Evolutionary conservation across 2,888 invertebrate genomes (phyloP).

Genomic region (Lochmaea crataegi): DNA sequence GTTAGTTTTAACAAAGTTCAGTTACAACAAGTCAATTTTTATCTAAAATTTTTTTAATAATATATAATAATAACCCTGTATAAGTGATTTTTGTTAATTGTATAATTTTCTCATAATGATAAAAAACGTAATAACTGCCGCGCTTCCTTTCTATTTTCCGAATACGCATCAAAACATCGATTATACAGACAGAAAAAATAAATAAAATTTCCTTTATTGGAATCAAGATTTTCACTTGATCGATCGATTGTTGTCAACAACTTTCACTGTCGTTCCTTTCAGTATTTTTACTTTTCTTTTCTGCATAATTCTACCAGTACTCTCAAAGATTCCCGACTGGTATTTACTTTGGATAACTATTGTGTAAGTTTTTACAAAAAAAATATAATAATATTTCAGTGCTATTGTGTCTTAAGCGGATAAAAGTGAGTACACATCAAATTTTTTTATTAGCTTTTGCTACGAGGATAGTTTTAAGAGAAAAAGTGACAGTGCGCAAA

Average conservation of each 20-base stretch:
- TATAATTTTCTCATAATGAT: background rate
- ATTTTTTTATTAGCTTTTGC: no score
- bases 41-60: no score
- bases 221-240: slow-evolving; percentile 15
- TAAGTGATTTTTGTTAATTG: no score
- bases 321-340: slow-evolving; percentile 8
- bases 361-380: background rate
- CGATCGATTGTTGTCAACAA: slow-evolving; percentile 13
- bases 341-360: background rate
- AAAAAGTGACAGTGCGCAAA: no score
- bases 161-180: slow-evolving; percentile 6
- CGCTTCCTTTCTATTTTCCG: slow-evolving; percentile 18
- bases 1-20: no score
- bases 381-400: background rate
- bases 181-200: slow-evolving; percentile 1
- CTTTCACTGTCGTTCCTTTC: slow-evolving; percentile 21
- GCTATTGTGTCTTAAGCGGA: background rate
- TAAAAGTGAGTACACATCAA: background rate
- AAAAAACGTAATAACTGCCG: background rate
- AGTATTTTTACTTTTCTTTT: slow-evolving; percentile 23
- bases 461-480: no score
- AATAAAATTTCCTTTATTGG: slow-evolving; percentile 22
- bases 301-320: slow-evolving; percentile 16
- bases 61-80: no score
- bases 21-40: no score